Evolutionary conservation across 2,888 invertebrate species (phyloP).

Genomic region (Caenorhabditis afra): DNA sequence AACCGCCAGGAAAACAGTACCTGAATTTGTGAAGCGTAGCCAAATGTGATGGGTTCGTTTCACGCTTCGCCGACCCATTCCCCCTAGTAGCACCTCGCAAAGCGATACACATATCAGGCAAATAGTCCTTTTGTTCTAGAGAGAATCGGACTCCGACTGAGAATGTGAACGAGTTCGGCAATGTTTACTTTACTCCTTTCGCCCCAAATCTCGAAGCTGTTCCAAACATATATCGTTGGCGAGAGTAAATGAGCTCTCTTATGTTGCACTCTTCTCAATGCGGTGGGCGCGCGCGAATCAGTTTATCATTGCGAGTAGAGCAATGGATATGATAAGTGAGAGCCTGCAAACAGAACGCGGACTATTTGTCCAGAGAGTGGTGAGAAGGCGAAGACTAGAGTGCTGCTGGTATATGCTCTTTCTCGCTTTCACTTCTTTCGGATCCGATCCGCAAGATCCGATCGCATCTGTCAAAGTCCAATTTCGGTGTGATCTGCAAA

Average conservation of each 20-base stretch:
- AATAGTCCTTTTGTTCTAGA: not conserved
- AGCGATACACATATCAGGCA: not conserved
- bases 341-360: constrained; percentile 16
- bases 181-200: not conserved
- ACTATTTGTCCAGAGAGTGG: constrained; percentile 14
- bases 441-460: too few relatives aligned
- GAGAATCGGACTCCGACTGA: not conserved
- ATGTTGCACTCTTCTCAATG: too few relatives aligned
- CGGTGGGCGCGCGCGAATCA: too few relatives aligned
- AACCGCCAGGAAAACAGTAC: constrained; percentile 1
- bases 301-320: constrained; percentile 3
- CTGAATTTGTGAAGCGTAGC: constrained; percentile 3
- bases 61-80: not conserved
- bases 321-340: constrained; percentile 22
- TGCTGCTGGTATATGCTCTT: constrained; percentile 10
- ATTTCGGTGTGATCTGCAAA: not conserved
- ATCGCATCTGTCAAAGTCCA: constrained; percentile 18
- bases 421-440: not conserved
- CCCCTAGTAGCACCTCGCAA: not conserved
- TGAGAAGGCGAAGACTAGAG: constrained; percentile 1
- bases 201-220: not conserved
- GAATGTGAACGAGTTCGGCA: not conserved
- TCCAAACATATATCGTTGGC: not conserved
- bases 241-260: constrained; percentile 3
- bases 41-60: constrained; percentile 12